Base-by-base conservation (phyloP, 2,888 invertebrate genomes). In the Pegoplata infirma region DNA sequence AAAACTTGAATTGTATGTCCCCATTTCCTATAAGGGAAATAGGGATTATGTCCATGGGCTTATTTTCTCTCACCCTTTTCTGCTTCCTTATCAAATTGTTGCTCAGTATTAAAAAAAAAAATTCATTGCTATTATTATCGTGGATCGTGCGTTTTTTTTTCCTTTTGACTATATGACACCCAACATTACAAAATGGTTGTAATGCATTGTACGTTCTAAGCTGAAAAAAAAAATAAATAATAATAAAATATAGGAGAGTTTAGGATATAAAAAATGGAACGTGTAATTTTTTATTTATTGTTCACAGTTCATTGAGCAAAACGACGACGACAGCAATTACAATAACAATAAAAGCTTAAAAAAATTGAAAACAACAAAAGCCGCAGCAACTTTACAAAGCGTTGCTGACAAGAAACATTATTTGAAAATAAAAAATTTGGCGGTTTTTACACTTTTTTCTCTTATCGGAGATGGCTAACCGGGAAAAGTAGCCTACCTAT, bases 261-360 rank as follows among this genome's bases (percentile, higher is more conserved):
- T 49, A 2, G 32, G 3, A 19, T n/a, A 21, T 19, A 32, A 47
- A 17, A 21, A 6, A 72, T 51, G 14, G 8, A 71, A 72, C 61
- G 69, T 69, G 61, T 53, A 74, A 64, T 76, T 74, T 63, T 73
- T 69, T 81, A 80, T 81, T 76, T 77, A 80, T 80, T 74, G 56
- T 61, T 75, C 66, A 21, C 58, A 73, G 47, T 74, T 81, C 71
- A 77, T 71, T 66, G 66, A 53, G 32, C 56, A 67, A 56, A 73
- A 66, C 64, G 77, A 76, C 74, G 59, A 76, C 74, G 59, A 73
- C 63, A 51, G 56, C 67, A 71, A 47, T 49, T 59, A 55, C 61
- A 74, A 23, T 51, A 72, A 68, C 66, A 78, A 76, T 59, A 69
- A 44, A 64, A 32, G 59, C 40, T 63, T 59, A 49, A 21, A 40